Base-by-base conservation (phyloP, 1,140 invertebrate species). In the Trichonephila clavata region DNA sequence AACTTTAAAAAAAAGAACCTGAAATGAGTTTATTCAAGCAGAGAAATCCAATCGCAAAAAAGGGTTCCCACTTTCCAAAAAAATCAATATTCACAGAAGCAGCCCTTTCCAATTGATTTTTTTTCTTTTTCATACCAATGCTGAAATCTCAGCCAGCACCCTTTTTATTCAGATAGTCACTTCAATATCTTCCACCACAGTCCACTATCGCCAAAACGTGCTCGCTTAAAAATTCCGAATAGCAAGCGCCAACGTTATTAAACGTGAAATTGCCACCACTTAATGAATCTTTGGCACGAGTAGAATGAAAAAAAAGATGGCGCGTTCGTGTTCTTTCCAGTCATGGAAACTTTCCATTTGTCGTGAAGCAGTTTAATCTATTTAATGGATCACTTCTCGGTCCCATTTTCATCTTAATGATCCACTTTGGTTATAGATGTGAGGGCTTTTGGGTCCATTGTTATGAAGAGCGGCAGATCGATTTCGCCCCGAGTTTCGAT, bases 381-480 rank as follows among this genome's bases (percentile, higher is more conserved):
- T 39, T 77, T 77, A 77, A 77, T 77, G 71, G 71, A 4, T 14
- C 71, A 32, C 71, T 77, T 77, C 71, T 39, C 14, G 24, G 16
- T 20, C 18, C 71, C 71, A 77, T 77, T 77, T 32, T 77, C 71
- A 39, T 77, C 71, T 77, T 77, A 77, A 77, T 77, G 71, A 77
- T 77, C 71, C 71, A 77, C 71, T 77, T 77, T 77, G 71, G 71
- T 77, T 77, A 77, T 77, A 77, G 24, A 77, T 77, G 24, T 77
- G 24, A 32, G 50, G 50, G 32, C 71, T 27, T 39, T 77, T 39
- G 16, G 18, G 71, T 14, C 24, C 32, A 39, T 77, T 39, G 71
- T 39, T 77, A 27, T 27, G n/a, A 14, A 68, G 24, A 24, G n/a
- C 65, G 10, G 65, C 71, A 77, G 27, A 77, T 77, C 71, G 71